Evolutionary conservation across 2,113 vertebrate species (phyloP).

Genomic region (Sturnus vulgaris): DNA sequence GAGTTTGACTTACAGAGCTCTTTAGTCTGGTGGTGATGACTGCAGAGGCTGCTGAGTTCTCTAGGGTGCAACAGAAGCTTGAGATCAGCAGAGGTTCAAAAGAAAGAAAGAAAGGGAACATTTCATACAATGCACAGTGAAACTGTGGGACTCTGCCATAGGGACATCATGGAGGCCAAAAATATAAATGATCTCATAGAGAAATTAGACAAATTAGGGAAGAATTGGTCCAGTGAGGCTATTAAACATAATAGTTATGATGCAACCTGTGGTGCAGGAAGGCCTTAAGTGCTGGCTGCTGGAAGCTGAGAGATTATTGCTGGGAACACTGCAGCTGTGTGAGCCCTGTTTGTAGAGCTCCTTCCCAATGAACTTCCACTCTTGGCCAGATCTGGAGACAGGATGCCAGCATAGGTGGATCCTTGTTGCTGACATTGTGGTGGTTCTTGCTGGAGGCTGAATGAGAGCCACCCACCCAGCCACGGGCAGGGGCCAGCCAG

Average conservation of each 20-base stretch:
- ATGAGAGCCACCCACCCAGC: background rate
- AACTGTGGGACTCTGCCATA: background rate
- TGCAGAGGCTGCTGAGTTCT: background rate
- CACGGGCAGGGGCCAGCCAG: background rate
- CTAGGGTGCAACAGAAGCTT: background rate
- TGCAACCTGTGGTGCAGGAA: conserved; percentile 28
- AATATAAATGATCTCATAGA: conserved; percentile 32
- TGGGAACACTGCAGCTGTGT: background rate
- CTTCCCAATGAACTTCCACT: background rate
- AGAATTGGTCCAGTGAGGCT: conserved; percentile 25
- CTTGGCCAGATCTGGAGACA: background rate
- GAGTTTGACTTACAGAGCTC: background rate
- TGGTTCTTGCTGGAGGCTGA: background rate
- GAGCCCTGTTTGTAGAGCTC: background rate
- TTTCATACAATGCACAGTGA: background rate
- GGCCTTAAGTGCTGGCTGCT: conserved; percentile 12
- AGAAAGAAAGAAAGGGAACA: background rate
- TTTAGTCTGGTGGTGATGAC: background rate
- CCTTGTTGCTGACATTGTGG: background rate
- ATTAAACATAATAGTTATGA: conserved; percentile 51
- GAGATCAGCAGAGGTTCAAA: background rate
- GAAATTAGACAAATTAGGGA: conserved; percentile 55
- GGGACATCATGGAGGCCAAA: background rate
- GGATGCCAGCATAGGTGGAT: background rate
- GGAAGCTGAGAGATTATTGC: conserved; percentile 11